phyloP scores from a whole-genome alignment of 2,797 vertebrate species.

The Microctenopoma steveboyesi region DNA sequence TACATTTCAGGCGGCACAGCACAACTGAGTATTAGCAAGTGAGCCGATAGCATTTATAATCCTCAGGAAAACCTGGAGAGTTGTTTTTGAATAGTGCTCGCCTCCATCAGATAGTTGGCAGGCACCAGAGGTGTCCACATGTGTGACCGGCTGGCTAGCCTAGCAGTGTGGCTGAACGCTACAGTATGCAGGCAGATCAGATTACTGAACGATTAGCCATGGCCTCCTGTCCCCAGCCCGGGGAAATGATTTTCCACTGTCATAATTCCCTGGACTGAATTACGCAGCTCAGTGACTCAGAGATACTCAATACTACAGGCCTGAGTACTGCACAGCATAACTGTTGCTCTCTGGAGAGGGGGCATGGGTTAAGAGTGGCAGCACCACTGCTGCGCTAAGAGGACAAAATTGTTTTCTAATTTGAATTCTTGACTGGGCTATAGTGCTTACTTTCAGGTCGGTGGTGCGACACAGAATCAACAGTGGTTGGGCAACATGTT shows the following conservation, averaged over 20 bases:
- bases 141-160: conserved; percentile 73
- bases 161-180: conserved; percentile 70
- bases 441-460: conserved; percentile 2
- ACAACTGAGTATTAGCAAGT: conserved; percentile 76
- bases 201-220: conserved; percentile 85
- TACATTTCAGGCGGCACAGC: conserved; percentile 72
- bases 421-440: conserved; percentile 29
- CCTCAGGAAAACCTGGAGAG: conserved; percentile 79
- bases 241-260: conserved; percentile 85
- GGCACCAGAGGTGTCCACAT: conserved; percentile 71
- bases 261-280: conserved; percentile 83
- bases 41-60: conserved; percentile 81
- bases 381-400: conserved; percentile 30
- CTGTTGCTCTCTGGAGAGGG: conserved; percentile 65
- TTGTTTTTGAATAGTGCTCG: conserved; percentile 68
- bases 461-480: conserved; percentile 5
- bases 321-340: conserved; percentile 56
- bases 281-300: conserved; percentile 77
- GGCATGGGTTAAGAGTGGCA: conserved; percentile 44
- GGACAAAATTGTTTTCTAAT: conserved; percentile 43
- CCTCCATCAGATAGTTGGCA: conserved; percentile 76
- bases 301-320: conserved; percentile 72
- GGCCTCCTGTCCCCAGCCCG: conserved; percentile 76
- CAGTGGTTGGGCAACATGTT: conserved; percentile 6
- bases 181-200: conserved; percentile 82